phyloP scores from a whole-genome alignment of 2,113 vertebrate species.

The Forbesichthys papilliferus region DNA sequence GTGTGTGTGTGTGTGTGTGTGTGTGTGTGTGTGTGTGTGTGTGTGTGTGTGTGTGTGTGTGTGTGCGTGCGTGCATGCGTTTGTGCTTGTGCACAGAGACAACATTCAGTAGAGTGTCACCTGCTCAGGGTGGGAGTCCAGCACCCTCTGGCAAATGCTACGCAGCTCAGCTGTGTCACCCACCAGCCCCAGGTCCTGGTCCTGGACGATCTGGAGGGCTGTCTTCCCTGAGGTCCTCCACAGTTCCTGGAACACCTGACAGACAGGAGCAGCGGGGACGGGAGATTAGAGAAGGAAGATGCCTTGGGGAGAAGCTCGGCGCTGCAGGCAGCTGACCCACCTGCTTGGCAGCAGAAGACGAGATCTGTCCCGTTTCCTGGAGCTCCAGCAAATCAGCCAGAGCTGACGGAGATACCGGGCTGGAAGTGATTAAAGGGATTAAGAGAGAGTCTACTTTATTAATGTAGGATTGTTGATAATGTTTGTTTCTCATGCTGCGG shows the following conservation, averaged over 20 bases:
- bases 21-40: not conserved
- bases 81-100: not conserved
- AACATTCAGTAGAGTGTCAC: conserved; percentile 61
- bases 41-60: not conserved
- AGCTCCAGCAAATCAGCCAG: conserved; percentile 88
- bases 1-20: too few relatives aligned
- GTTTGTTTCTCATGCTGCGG: conserved; percentile 37
- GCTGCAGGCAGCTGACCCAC: conserved; percentile 69
- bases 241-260: conserved; percentile 81
- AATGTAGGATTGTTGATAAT: conserved; percentile 12
- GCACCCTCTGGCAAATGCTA: conserved; percentile 82
- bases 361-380: conserved; percentile 82
- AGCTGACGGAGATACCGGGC: conserved; percentile 78
- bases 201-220: conserved; percentile 81
- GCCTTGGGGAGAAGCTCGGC: not conserved
- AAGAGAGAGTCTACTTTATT: too few relatives aligned
- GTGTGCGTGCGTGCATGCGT: not conserved
- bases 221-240: conserved; percentile 82
- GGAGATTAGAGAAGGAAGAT: not conserved
- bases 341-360: conserved; percentile 85
- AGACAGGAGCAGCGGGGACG: not conserved
- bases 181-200: conserved; percentile 83
- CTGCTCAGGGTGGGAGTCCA: conserved; percentile 83
- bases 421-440: conserved; percentile 43
- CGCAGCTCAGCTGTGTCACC: conserved; percentile 78